Percentiles rank a stretch among this genome's conserved stretches.
These are phyloP conservation scores for Furcula furcula DNA, from an alignment of 2,888 invertebrate species.

Conservation along the genomic window DNA sequence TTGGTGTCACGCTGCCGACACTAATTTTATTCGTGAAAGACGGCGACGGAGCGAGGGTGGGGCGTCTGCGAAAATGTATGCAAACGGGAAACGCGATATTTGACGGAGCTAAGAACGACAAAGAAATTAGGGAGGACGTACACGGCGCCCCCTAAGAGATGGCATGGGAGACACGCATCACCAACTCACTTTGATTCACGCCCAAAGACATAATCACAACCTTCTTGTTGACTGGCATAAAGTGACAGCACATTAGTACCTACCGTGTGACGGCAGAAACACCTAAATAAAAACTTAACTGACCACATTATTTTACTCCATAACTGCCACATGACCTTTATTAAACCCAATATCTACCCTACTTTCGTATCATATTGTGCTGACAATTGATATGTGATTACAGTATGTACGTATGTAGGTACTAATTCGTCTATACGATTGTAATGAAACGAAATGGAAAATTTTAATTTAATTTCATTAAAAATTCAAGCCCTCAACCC, in stretches of 20 bases:
- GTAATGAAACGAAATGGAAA: slow-evolving; percentile 22
- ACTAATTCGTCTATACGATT: slow-evolving; percentile 13
- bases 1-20: slow-evolving; percentile 81
- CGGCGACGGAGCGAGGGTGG: slow-evolving; percentile 55
- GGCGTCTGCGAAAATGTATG: slow-evolving; percentile 69
- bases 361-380: slow-evolving; percentile 11
- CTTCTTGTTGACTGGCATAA: too few species aligned
- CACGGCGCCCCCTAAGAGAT: slow-evolving; percentile 20
- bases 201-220: too few species aligned
- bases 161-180: slow-evolving; percentile 42
- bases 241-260: too few species aligned
- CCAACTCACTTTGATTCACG: slow-evolving; percentile 70
- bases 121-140: slow-evolving; percentile 69
- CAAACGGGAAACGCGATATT: slow-evolving; percentile 77
- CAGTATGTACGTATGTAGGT: slow-evolving; percentile 9
- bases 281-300: slow-evolving; percentile 17
- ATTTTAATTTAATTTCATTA: slow-evolving; percentile 34
- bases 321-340: slow-evolving; percentile 9
- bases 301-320: slow-evolving; percentile 7
- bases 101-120: slow-evolving; percentile 78
- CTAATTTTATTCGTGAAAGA: slow-evolving; percentile 80
- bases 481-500: slow-evolving; percentile 57
- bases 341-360: slow-evolving; percentile 11
- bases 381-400: slow-evolving; percentile 17
- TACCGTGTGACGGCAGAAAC: too few species aligned